A percentile compares a stretch with the other conserved stretches of the same genome.
Evolutionary conservation across 2,113 vertebrate genomes (phyloP).

Genomic region (Neomonachus schauinslandi): DNA sequence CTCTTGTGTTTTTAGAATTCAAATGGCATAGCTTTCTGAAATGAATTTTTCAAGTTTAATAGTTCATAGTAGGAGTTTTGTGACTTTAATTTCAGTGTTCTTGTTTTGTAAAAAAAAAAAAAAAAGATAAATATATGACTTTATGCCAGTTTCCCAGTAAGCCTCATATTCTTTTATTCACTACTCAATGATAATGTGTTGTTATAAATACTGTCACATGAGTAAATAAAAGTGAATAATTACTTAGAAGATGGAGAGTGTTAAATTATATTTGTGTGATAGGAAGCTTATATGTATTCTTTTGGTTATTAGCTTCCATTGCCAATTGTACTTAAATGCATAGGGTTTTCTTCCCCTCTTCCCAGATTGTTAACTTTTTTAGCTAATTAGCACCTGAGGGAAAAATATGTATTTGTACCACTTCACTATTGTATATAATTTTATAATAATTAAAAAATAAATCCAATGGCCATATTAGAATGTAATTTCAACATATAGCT

Average conservation of each 20-base stretch:
- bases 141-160: conserved; percentile 77
- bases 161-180: conserved; percentile 68
- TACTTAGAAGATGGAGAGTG: conserved; percentile 63
- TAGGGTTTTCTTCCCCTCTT: conserved; percentile 37
- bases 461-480: conserved; percentile 79
- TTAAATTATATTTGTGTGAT: conserved; percentile 65
- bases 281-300: conserved; percentile 68
- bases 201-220: conserved; percentile 58
- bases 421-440: conserved; percentile 80
- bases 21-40: conserved; percentile 71
- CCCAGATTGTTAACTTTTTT: conserved; percentile 64
- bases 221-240: conserved; percentile 66
- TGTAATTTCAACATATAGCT: conserved; percentile 61
- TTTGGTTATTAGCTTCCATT: conserved; percentile 72
- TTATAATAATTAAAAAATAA: conserved; percentile 73
- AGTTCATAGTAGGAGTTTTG: conserved; percentile 53
- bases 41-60: conserved; percentile 63
- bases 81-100: conserved; percentile 73
- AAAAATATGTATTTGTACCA: conserved; percentile 66
- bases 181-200: conserved; percentile 55
- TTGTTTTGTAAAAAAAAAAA: conserved; percentile 58
- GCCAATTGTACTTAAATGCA: conserved; percentile 70
- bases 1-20: conserved; percentile 71
- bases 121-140: conserved; percentile 52
- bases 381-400: conserved; percentile 62